Percentiles rank a stretch among this genome's conserved stretches.
phyloP scores from a whole-genome alignment of 2,797 vertebrate genomes.

The Sebastes hubbsi region DNA sequence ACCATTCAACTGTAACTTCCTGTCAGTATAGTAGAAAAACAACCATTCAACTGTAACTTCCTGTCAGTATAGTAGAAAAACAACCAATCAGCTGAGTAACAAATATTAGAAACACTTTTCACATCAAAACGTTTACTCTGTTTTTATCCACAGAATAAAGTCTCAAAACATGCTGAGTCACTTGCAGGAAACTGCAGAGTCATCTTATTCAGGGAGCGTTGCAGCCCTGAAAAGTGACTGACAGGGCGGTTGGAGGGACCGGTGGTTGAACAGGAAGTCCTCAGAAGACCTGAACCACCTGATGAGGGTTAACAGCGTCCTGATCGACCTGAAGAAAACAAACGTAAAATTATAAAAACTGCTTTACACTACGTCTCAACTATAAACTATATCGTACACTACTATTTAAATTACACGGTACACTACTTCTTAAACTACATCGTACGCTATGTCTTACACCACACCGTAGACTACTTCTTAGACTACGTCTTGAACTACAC shows the following conservation, averaged over 20 bases:
- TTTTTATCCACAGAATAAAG: neutral
- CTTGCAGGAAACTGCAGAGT: neutral
- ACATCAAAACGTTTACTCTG: neutral
- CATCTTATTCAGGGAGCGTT: neutral
- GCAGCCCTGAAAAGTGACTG: neutral
- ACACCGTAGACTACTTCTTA: no score
- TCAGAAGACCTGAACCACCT: slow-evolving; percentile 23
- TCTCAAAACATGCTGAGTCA: neutral
- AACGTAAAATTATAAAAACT: neutral
- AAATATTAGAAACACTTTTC: neutral
- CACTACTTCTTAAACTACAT: no score
- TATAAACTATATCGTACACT: no score
- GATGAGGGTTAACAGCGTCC: neutral
- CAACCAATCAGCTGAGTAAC: neutral
- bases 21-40: no score
- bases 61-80: no score
- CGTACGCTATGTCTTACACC: no score
- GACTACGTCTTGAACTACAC: no score
- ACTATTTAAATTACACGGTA: no score
- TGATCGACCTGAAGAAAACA: slow-evolving; percentile 76
- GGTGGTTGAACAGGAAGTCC: neutral
- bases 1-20: neutral
- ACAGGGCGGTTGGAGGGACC: neutral
- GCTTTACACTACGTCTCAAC: no score
- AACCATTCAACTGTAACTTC: neutral